Conservation (phyloP, 2,113 vertebrate genomes). For the Scolopax mira region DNA sequence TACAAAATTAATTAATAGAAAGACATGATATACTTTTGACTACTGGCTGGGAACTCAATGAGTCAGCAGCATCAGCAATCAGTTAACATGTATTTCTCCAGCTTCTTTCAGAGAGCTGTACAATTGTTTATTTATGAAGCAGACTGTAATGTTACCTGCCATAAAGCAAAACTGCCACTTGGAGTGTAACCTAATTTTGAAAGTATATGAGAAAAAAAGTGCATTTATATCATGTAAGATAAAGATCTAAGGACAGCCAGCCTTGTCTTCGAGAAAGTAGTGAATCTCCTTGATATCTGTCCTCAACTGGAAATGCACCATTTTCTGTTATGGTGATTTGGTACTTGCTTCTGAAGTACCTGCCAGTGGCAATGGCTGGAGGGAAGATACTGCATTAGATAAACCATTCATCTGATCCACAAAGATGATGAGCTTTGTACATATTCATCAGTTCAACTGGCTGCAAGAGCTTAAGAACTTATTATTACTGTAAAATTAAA, state of each 20-base stretch:
- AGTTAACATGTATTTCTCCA: not conserved
- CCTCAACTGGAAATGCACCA: not conserved
- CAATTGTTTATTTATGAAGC: not conserved
- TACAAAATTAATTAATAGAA: not conserved
- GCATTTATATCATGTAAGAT: not conserved
- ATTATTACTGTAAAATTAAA: not conserved
- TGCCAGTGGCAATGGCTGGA: not conserved
- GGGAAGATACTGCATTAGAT: not conserved
- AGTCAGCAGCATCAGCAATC: not conserved
- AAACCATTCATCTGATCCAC: not conserved
- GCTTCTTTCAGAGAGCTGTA: not conserved
- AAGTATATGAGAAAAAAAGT: not conserved
- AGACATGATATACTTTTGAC: not conserved
- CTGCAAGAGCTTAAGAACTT: not conserved
- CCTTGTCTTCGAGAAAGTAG: not conserved
- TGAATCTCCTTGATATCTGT: not conserved
- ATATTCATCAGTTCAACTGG: not conserved
- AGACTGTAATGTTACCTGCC: accelerated
- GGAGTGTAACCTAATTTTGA: not conserved
- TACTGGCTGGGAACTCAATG: not conserved
- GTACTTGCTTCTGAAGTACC: not conserved
- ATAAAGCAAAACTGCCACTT: not conserved
- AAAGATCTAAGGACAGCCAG: not conserved
- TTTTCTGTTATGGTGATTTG: not conserved
- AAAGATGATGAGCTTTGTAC: not conserved